Base-by-base conservation (phyloP, 2,113 vertebrate species). In the Chroicocephalus ridibundus region DNA sequence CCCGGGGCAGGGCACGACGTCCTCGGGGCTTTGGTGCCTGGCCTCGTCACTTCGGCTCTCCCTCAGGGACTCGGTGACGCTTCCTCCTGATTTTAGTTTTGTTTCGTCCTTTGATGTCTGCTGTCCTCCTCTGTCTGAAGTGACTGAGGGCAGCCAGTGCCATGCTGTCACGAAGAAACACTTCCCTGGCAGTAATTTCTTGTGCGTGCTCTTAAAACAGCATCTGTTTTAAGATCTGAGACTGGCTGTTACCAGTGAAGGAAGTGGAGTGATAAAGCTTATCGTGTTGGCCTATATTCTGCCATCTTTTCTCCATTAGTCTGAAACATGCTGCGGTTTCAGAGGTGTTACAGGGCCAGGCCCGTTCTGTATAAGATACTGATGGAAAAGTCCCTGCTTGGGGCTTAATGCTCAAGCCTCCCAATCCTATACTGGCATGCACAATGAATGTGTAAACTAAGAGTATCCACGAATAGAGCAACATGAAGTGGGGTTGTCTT, bases 161-260 rank as follows among this genome's bases (percentile, higher is more conserved):
- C 2, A 0, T 25, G 27, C 42, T 14, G 1, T 31, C 6, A 0
- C 5, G 29, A 11, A 29, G 42, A 58, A 40, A 0, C 10, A 2
- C n/a, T 1, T n/a, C 40, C 4, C 40, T 42, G 46, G 49, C 55
- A 49, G 70, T 15, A 6, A 4, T 38, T 36, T 6, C 17, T 1
- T 31, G 44, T 15, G 14, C 1, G 0, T 11, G 10, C 54, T 75
- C 44, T 70, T 69, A 82, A 68, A 94, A 51, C 6, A 4, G 49
- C 16, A 40, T 89, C 65, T 51, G 54, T 72, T 76, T 25, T 54
- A 8, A 58, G 25, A 4, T 8, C 16, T 5, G 74, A n/a, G 65
- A 1, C 29, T 24, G 81, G 18, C 51, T 44, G 61, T 55, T 84
- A 2, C 5, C 25, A 4, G 1, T 2, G 60, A 34, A 68, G 86